These are phyloP conservation scores for Natrix natrix DNA, from an alignment of 2,797 vertebrate genomes.

Conservation along the genomic window DNA sequence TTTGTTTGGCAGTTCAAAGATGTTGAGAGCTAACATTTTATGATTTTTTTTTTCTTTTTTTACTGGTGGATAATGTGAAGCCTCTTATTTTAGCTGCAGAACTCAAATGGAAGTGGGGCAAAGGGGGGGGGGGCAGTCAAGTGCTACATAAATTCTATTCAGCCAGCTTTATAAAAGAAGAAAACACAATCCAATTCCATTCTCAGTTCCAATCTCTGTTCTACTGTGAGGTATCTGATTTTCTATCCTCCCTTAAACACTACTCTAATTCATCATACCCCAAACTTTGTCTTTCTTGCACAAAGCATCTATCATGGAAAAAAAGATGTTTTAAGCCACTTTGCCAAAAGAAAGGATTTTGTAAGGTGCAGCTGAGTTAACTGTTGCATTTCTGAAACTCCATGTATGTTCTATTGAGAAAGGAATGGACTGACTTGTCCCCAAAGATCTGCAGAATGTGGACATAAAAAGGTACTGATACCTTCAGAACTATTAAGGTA, in stretches of 20 bases:
- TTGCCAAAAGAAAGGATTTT: background rate
- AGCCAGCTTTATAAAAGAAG: background rate
- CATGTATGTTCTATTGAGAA: background rate
- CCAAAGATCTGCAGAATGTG: background rate
- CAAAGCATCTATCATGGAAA: background rate
- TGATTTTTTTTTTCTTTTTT: conserved; percentile 8
- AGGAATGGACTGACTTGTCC: no score
- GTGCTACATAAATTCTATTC: background rate
- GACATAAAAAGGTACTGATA: background rate
- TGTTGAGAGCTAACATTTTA: conserved; percentile 6
- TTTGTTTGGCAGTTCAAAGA: conserved; percentile 32
- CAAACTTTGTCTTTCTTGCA: background rate
- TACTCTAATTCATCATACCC: conserved; percentile 2
- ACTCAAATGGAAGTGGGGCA: background rate
- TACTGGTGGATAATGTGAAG: conserved; percentile 16
- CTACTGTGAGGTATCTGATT: background rate
- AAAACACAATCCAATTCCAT: background rate
- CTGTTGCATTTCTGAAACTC: background rate
- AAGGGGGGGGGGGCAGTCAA: background rate
- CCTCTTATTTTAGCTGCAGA: conserved; percentile 16
- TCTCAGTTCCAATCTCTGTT: background rate
- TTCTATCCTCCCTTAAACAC: conserved; percentile 1
- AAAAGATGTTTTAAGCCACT: background rate
- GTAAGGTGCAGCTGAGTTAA: background rate
- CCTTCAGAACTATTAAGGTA: background rate